Evolutionary conservation across 2,888 invertebrate species (phyloP).

Genomic region (Coelopa pilipes): DNA sequence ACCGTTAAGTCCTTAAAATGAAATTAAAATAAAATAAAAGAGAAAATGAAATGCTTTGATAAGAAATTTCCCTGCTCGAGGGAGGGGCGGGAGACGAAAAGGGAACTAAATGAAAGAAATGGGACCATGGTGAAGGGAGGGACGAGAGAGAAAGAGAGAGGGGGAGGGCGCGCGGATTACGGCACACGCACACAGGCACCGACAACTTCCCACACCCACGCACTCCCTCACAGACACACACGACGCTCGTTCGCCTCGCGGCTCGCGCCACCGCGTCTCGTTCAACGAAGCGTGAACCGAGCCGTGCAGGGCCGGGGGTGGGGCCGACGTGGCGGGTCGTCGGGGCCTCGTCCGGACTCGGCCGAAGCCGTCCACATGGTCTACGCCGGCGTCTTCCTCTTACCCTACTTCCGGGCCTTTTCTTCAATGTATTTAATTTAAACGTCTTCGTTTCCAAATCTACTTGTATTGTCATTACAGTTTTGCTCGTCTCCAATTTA

Average conservation of each 20-base stretch:
- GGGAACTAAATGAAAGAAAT: slow-evolving; percentile 32
- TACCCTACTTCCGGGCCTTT: neutral
- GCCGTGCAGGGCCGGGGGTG: slow-evolving; percentile 23
- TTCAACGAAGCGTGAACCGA: slow-evolving; percentile 39
- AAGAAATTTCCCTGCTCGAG: slow-evolving; percentile 5
- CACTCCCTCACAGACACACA: neutral
- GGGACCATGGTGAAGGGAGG: slow-evolving; percentile 35
- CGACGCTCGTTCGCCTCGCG: neutral
- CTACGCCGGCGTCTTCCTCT: too few relatives aligned
- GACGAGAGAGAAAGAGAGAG: neutral
- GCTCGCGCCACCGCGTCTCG: slow-evolving; percentile 36
- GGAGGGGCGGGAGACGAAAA: slow-evolving; percentile 38
- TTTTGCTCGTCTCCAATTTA: too few relatives aligned
- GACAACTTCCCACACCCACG: neutral
- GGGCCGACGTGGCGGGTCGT: slow-evolving; percentile 16
- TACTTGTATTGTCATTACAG: too few relatives aligned
- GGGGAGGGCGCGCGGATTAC: neutral
- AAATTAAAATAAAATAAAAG: slow-evolving; percentile 46
- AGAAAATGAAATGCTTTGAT: slow-evolving; percentile 32
- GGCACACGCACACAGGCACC: slow-evolving; percentile 2
- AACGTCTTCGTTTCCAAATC: neutral
- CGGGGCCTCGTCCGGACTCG: neutral
- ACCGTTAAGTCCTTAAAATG: slow-evolving; percentile 49
- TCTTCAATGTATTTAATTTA: neutral
- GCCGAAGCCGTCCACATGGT: too few relatives aligned